Base-by-base conservation (phyloP, 2,797 vertebrate species). In the Smutsia gigantea region DNA sequence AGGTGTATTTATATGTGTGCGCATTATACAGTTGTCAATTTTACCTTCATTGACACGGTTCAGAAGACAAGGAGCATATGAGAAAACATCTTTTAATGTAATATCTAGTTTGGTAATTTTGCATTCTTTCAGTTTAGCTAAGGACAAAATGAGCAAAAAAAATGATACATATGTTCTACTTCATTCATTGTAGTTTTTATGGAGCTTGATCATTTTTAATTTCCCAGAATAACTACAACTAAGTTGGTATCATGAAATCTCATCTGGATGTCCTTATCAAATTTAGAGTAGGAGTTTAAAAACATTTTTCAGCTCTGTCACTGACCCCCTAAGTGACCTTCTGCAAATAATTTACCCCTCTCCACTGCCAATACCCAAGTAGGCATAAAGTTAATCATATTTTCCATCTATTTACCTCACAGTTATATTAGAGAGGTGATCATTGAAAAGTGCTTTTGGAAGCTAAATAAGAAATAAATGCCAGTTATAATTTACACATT, bases 341-440 rank as follows among this genome's bases (percentile, higher is more conserved):
- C 95, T 55, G 59, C 51, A 91, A 93, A 19, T 66, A 92, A 95
- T 93, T 95, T 84, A 59, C 51, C 46, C 78, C 4, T 95, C 46
- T 92, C n/a, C 14, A 87, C n/a, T 61, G 12, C 34, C 11, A 4
- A 46, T 90, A 85, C 95, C 10, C 25, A 59, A 59, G 14, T 7
- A 74, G 9, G 46, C 29, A 74, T 79, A 95, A 82, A 29, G 34
- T 69, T 94, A 95, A 96, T 89, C 63, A 87, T 90, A 92, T 87
- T 86, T 92, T 4, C 51, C 37, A 92, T 92, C 34, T 94, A 92
- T 68, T 93, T 96, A 63, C 29, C 71, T 96, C 69, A 53, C 55
- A 92, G 39, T 57, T 92, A 53, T 9, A 95, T 78, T 93, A 69
- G n/a, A 90, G 69, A 42, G 27, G 5, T 87, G 64, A 97, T 82